phyloP scores from a whole-genome alignment of 2,888 invertebrate species.

The Bombylius discolor region DNA sequence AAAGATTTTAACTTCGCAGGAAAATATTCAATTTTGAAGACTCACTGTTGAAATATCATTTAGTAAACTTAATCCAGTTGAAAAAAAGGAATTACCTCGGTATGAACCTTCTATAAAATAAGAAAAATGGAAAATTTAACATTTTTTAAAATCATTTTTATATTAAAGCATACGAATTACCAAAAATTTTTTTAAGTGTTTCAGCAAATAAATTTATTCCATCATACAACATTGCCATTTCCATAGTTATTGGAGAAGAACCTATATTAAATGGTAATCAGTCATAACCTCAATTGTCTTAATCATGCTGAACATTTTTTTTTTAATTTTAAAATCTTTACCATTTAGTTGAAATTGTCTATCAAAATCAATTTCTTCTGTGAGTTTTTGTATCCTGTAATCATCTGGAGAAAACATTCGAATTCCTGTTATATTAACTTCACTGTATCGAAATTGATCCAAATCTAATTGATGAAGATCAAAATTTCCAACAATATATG shows the following conservation, averaged over 20 bases:
- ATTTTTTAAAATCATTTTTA: no score
- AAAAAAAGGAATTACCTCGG: not conserved
- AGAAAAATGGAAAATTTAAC: no score
- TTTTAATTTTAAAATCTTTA: not conserved
- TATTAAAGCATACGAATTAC: conserved; percentile 16
- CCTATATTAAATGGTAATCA: conserved; percentile 16
- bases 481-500: conserved; percentile 64
- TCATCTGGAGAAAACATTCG: conserved; percentile 50
- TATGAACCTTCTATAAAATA: not conserved
- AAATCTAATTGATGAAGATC: conserved; percentile 54
- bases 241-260: conserved; percentile 37
- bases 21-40: not conserved
- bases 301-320: no score
- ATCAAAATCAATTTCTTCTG: conserved; percentile 24
- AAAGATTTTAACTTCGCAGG: not conserved
- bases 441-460: conserved; percentile 63
- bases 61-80: not conserved
- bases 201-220: conserved; percentile 67
- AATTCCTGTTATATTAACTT: conserved; percentile 68
- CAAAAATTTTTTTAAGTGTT: conserved; percentile 53
- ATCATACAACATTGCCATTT: conserved; percentile 73
- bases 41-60: not conserved
- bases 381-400: conserved; percentile 38
- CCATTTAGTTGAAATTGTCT: conserved; percentile 9
- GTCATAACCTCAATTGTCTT: no score